These are phyloP conservation scores for Eptesicus fuscus DNA, from an alignment of 2,113 vertebrate genomes.

Conservation along the genomic window DNA sequence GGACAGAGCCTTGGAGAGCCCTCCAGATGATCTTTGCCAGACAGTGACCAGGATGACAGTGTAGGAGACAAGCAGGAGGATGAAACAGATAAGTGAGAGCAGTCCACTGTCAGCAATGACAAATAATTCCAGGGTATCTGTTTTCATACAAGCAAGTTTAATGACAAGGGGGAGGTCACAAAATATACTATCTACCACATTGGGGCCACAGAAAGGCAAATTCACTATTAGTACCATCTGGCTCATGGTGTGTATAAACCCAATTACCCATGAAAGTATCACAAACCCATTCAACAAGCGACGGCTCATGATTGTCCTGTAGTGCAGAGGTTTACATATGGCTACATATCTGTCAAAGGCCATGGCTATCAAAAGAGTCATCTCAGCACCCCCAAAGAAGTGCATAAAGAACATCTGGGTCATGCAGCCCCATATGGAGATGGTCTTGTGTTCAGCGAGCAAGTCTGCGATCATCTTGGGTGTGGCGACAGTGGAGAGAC, in stretches of 20 bases:
- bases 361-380: slow-evolving; percentile 67
- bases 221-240: slow-evolving; percentile 51
- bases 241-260: slow-evolving; percentile 62
- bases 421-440: slow-evolving; percentile 66
- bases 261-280: slow-evolving; percentile 56
- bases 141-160: slow-evolving; percentile 62
- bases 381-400: slow-evolving; percentile 66
- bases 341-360: slow-evolving; percentile 75
- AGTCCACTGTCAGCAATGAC: slow-evolving; percentile 62
- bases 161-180: slow-evolving; percentile 66
- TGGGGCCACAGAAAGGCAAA: slow-evolving; percentile 54
- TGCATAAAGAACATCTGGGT: slow-evolving; percentile 69
- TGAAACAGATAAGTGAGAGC: slow-evolving; percentile 48
- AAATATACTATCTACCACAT: slow-evolving; percentile 55
- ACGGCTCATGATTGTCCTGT: slow-evolving; percentile 61
- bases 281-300: slow-evolving; percentile 9
- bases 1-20: slow-evolving; percentile 53
- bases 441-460: slow-evolving; percentile 42
- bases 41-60: slow-evolving; percentile 52
- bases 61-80: slow-evolving; percentile 57
- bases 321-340: slow-evolving; percentile 71
- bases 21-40: neutral
- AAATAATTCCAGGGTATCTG: slow-evolving; percentile 51
- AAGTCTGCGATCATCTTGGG: slow-evolving; percentile 65
- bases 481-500: slow-evolving; percentile 61